Conservation (phyloP, 30 jellyfish, hydroid and myxozoan species). For the Catostylus mosaicus region DNA sequence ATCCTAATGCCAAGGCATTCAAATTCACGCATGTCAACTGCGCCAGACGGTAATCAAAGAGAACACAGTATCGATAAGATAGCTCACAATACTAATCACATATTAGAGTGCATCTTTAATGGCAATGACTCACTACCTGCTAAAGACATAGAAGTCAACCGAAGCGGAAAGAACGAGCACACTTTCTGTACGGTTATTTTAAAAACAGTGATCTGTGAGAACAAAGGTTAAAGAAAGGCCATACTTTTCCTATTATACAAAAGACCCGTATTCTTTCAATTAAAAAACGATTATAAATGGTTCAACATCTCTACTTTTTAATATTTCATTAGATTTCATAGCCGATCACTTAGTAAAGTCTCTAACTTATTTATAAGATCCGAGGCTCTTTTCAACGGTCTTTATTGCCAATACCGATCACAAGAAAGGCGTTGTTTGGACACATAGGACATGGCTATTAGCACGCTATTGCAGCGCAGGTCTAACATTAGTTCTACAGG, state of each 20-base stretch:
- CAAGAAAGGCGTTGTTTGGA: neutral
- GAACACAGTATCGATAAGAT: no score
- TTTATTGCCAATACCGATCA: neutral
- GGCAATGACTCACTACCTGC: no score
- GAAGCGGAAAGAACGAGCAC: neutral
- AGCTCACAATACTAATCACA: no score
- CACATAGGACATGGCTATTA: no score
- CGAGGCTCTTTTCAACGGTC: neutral
- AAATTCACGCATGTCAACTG: no score
- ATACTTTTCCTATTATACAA: neutral
- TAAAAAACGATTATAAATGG: neutral
- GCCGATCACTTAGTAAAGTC: neutral
- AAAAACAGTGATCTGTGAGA: neutral
- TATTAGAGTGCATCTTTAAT: no score
- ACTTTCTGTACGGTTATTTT: neutral
- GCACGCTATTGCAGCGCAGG: no score
- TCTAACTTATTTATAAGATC: neutral
- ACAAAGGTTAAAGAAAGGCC: neutral
- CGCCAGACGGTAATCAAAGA: no score
- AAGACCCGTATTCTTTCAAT: neutral
- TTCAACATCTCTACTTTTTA: neutral
- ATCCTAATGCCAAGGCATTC: no score
- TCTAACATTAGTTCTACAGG: no score
- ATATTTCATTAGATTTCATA: conserved; percentile 4
- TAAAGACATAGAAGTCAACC: neutral